Evolutionary conservation across 64 coral and sea anemone genomes (phyloP).

Genomic region (Dendronephthya gigantea): DNA sequence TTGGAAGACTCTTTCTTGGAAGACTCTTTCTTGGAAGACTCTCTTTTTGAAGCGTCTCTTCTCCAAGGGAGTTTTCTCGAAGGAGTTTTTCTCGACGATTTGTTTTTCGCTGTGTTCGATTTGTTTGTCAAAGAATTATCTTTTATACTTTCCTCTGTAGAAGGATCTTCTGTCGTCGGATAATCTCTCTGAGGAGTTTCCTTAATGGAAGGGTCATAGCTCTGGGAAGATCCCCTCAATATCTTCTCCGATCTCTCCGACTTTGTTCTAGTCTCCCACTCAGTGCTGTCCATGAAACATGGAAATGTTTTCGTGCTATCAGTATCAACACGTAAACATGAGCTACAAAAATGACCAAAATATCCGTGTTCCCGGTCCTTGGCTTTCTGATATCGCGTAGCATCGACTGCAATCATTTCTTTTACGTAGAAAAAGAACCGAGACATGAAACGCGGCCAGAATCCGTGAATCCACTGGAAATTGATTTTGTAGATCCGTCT

Average conservation of each 20-base stretch:
- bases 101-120: too few relatives aligned
- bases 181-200: too few relatives aligned
- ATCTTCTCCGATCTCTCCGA: background rate
- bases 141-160: too few relatives aligned
- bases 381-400: constrained; percentile 17
- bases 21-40: background rate
- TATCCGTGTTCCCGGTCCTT: background rate
- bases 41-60: background rate
- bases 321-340: background rate
- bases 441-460: constrained; percentile 78
- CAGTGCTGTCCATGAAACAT: background rate
- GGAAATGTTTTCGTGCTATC: background rate
- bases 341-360: background rate
- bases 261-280: background rate
- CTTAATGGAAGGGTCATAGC: too few relatives aligned
- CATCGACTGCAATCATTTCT: constrained; percentile 56
- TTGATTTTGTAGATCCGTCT: constrained; percentile 61
- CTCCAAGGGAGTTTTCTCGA: background rate
- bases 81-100: background rate
- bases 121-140: too few relatives aligned
- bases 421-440: constrained; percentile 70
- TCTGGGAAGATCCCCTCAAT: background rate
- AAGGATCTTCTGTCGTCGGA: too few relatives aligned
- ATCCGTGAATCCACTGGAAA: constrained; percentile 61
- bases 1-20: background rate